These are phyloP conservation scores for Chironex yamaguchii DNA, from an alignment of 30 jellyfish, hydroid and myxozoan genomes.

Conservation along the genomic window DNA sequence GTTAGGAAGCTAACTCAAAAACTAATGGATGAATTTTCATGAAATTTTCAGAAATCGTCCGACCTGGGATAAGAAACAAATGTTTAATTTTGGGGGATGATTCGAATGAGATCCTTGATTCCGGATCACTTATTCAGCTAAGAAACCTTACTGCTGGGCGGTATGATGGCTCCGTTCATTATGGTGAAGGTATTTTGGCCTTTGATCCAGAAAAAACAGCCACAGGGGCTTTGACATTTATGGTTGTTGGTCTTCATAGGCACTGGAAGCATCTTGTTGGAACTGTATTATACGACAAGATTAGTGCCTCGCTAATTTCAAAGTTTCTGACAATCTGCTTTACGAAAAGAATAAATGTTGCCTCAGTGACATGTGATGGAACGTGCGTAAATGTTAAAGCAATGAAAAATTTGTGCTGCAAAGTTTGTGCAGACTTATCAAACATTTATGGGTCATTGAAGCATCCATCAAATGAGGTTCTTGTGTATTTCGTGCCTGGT, in stretches of 20 bases:
- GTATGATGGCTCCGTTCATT: neutral
- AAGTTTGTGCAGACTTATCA: no score
- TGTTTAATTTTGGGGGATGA: no score
- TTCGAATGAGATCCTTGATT: no score
- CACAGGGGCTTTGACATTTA: neutral
- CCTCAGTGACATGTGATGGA: neutral
- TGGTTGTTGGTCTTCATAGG: neutral
- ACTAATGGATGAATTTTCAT: no score
- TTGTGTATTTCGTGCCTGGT: no score
- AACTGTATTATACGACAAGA: neutral
- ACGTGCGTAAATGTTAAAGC: neutral
- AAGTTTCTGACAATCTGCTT: neutral
- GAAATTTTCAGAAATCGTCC: no score
- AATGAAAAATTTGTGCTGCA: neutral
- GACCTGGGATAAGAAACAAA: no score
- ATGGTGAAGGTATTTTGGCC: conserved; percentile 1
- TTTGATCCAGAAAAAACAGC: neutral
- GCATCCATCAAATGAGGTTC: no score
- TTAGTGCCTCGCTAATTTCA: neutral
- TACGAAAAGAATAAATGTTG: neutral
- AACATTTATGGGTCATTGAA: no score
- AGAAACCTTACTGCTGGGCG: neutral
- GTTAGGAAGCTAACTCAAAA: no score
- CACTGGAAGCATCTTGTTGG: conserved; percentile 13
- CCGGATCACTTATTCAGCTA: no score